Base-by-base conservation (phyloP, 2,113 vertebrate genomes). In the Siphamia tubifer region DNA sequence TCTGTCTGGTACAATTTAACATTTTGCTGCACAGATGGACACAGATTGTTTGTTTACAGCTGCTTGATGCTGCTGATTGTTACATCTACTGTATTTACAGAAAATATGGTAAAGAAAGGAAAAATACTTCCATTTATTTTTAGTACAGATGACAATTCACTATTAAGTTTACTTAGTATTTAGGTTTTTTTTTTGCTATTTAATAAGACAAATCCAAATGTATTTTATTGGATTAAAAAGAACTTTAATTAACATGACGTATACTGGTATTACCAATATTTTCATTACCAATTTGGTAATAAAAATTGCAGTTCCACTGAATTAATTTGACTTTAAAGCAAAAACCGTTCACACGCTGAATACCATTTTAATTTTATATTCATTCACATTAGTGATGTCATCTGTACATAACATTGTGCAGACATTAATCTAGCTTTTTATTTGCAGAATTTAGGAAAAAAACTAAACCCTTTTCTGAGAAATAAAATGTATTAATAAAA, bases 231-330 rank as follows among this genome's bases (percentile, higher is more conserved):
- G n/a, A 20, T 45, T 44, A 4, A 9, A 35, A 40, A 7, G 6
- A 34, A 55, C 4, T 42, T 13, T 54, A 67, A 47, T 68, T 57
- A 45, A 30, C 17, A 28, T 62, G 54, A 72, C 72, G 16, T 28
- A 68, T 27, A 17, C 15, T 54, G 25, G 4, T 6, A 62, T n/a
- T n/a, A n/a, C n/a, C n/a, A n/a, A n/a, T n/a, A n/a, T n/a, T n/a
- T n/a, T n/a, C n/a, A n/a, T n/a, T n/a, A n/a, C n/a, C n/a, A n/a
- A n/a, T n/a, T 15, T 54, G 25, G 4, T 6, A 62, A 38, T 54
- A 61, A 15, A 44, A 74, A 65, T 65, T 53, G 25, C n/a, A 68
- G 45, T 30, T 56, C 66, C 51, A 24, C 21, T 31, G 49, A 64
- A 25, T 47, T 58, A 39, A 64, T 57, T 57, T 43, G 5, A 57